A percentile compares a stretch with the other conserved stretches of the same genome.
Conservation (phyloP, 2,888 invertebrate species). For the Nomada fucata region DNA sequence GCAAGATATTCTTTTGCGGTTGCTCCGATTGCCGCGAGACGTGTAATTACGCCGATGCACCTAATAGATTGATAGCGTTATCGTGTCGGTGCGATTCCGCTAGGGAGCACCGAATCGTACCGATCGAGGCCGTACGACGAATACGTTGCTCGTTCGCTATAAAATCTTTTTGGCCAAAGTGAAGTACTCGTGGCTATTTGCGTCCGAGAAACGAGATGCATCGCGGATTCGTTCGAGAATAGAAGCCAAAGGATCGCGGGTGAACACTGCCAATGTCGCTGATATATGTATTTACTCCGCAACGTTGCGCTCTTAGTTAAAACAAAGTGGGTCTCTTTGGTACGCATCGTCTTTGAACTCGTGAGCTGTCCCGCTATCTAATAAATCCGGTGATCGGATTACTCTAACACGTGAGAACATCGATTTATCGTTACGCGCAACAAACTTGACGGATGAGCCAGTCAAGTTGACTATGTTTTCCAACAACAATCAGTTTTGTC, state of each 20-base stretch:
- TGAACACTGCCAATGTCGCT: slow-evolving; percentile 43
- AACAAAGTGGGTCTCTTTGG: slow-evolving; percentile 2
- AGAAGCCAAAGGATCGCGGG: slow-evolving; percentile 43
- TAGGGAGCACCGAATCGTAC: background rate
- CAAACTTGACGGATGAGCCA: slow-evolving; percentile 27
- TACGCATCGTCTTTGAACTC: slow-evolving; percentile 35
- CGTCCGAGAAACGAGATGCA: slow-evolving; percentile 19
- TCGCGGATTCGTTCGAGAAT: slow-evolving; percentile 43
- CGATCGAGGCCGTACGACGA: background rate
- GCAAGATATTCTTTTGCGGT: no score
- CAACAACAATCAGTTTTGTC: background rate
- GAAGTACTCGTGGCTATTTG: slow-evolving; percentile 23
- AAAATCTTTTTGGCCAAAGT: slow-evolving; percentile 7
- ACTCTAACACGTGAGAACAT: slow-evolving; percentile 50
- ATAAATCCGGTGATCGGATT: slow-evolving; percentile 62
- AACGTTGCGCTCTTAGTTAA: slow-evolving; percentile 10
- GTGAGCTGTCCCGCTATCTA: slow-evolving; percentile 26
- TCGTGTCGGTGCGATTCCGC: no score
- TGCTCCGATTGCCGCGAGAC: no score
- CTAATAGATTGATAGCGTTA: background rate
- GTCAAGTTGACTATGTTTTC: background rate
- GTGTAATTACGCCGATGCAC: no score
- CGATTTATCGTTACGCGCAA: slow-evolving; percentile 54
- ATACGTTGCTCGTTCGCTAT: background rate
- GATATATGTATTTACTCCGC: slow-evolving; percentile 46